Base-by-base conservation (phyloP, 1,140 invertebrate species). In the Bicyclus anynana region DNA sequence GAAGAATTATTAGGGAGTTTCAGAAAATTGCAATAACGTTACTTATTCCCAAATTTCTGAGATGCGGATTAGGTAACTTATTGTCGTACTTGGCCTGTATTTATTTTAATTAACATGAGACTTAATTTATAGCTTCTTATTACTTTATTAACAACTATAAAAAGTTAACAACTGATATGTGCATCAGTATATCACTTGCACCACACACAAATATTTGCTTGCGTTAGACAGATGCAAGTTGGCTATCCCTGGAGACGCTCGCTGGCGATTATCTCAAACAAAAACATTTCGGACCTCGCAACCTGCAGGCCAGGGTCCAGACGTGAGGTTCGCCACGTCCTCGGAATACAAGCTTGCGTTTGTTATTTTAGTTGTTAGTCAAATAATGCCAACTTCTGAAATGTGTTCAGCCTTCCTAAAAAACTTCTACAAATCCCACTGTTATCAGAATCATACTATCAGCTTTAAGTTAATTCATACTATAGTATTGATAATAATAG, bases 211-310 rank as follows among this genome's bases (percentile, higher is more conserved):
- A 59, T 59, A 58, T 61, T 69, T 60, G 44, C 60, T 67, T 59
- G 67, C 63, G 57, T 60, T 54, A 66, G 58, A 63, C 69, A 71
- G 65, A 68, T 68, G 69, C 65, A 65, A 68, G 49, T 29, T 35
- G 33, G 42, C 17, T 44, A 42, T 65, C 56, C 57, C 65, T 10
- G 2, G 61, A 56, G 53, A 59, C 54, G 60, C 65, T 58, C 40
- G 65, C 48, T 53, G 52, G 37, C 50, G 65, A 61, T 65, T 65
- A 68, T 57, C 62, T 23, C 54, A 53, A 62, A 72, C 66, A 72
- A 72, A 60, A 66, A 65, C 61, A 65, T 47, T 48, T 14, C 50
- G 62, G 61, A 54, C 62, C 58, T 44, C 50, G 65, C 56, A 59
- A 62, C 10, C 17, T 5, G 38, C 2, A 12, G 29, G 9, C 29